Base-by-base conservation (phyloP, 1,140 invertebrate genomes). In the Diachasmimorpha longicaudata region DNA sequence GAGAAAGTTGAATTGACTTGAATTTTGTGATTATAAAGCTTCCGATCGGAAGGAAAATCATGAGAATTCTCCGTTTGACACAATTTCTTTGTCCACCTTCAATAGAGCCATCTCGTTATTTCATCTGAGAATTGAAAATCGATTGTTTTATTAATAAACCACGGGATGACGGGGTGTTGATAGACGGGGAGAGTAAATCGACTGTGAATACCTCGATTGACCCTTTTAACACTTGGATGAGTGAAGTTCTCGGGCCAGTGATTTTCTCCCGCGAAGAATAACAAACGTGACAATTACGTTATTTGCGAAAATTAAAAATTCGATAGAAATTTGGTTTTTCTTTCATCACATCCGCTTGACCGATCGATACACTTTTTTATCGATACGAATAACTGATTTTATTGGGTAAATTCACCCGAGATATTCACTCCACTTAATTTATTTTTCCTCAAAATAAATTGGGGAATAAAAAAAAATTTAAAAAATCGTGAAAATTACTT, bases 151-250 rank as follows among this genome's bases (percentile, higher is more conserved):
- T 68, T 37, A 68, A 68, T 68, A 68, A 68, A 68, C 39, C 16
- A 68, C 4, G n/a, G 67, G 52, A 21, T 55, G 23, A 73, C 46
- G 13, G 70, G 23, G 70, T 19, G 42, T 46, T 42, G 23, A 23
- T 68, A 46, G 67, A n/a, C 14, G 23, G 19, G 81, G 81, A 86
- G 82, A 85, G 82, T 80, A 85, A 87, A 88, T 89, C 87, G 87
- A 82, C 82, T 84, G 87, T 85, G 83, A 88, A 85, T 86, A 80
- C 84, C 84, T 81, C 86, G 82, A 70, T 55, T 87, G 86, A 88
- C 85, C 87, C 88, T 88, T 85, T 89, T 85, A 82, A 84, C 85
- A 85, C 85, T 82, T 82, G 82, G 84, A 78, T 85, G 87, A 88
- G 77, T 86, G 80, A 76, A 77, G 75, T 86, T 83, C 80, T 88